Conservation (phyloP, 2,888 invertebrate species). For the Limnephilus lunatus region DNA sequence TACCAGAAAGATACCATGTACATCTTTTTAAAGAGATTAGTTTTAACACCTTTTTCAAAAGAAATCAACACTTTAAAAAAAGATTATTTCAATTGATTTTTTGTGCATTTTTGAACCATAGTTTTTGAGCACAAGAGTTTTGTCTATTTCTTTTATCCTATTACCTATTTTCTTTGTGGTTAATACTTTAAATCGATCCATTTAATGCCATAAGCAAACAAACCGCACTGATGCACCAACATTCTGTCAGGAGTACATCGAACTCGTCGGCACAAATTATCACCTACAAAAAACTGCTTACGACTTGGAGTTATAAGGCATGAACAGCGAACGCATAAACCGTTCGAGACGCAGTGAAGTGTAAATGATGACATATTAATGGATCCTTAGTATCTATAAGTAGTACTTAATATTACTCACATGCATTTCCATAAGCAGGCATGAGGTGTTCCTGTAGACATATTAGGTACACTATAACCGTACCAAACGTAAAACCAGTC, state of each 20-base stretch:
- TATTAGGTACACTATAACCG: conserved; percentile 88
- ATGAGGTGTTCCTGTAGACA: conserved; percentile 89
- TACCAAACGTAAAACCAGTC: conserved; percentile 91
- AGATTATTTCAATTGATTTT: no score
- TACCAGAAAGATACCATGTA: no score
- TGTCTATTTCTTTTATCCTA: no score
- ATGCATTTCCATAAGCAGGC: conserved; percentile 86
- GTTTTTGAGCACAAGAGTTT: no score
- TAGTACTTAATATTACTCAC: conserved; percentile 71
- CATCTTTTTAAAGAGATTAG: no score
- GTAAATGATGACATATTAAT: background rate
- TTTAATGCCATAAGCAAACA: background rate
- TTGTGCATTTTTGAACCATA: no score
- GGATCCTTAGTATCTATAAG: background rate
- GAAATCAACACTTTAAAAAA: no score
- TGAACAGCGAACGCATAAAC: background rate
- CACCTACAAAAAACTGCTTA: background rate
- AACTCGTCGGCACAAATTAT: background rate
- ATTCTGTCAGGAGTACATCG: background rate
- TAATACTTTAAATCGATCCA: background rate
- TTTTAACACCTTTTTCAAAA: no score
- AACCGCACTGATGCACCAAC: background rate
- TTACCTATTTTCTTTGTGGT: no score
- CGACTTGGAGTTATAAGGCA: background rate
- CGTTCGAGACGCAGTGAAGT: background rate